Conservation (phyloP, 2,888 invertebrate genomes). For the Cyaniris semiargus region DNA sequence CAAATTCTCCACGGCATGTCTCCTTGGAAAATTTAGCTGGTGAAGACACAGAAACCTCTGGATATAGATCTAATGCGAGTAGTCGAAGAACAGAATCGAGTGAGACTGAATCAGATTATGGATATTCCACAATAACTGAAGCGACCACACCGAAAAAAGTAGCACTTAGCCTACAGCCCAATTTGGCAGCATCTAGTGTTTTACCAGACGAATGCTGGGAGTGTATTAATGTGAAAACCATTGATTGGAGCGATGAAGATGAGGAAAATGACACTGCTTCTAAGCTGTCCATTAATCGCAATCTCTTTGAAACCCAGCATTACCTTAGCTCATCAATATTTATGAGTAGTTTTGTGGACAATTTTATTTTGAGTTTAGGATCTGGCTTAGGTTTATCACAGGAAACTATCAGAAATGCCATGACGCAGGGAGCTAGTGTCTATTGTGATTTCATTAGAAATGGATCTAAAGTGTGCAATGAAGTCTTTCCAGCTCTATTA, state of each 20-base stretch:
- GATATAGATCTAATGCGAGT: slow-evolving; percentile 76
- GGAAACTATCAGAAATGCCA: slow-evolving; percentile 75
- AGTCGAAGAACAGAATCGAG: slow-evolving; percentile 68
- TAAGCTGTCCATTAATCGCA: slow-evolving; percentile 56
- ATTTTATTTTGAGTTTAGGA: slow-evolving; percentile 82
- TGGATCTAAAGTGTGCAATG: slow-evolving; percentile 74
- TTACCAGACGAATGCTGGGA: slow-evolving; percentile 78
- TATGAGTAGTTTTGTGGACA: slow-evolving; percentile 84
- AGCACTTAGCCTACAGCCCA: slow-evolving; percentile 63
- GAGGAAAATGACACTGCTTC: slow-evolving; percentile 58
- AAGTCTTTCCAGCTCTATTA: slow-evolving; percentile 86
- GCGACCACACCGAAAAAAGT: slow-evolving; percentile 81
- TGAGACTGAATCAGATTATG: slow-evolving; percentile 82
- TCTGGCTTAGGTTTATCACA: slow-evolving; percentile 79
- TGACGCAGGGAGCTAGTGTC: slow-evolving; percentile 84
- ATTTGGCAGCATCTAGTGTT: slow-evolving; percentile 66
- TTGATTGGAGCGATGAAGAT: slow-evolving; percentile 69
- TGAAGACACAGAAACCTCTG: slow-evolving; percentile 77
- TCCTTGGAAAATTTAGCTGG: slow-evolving; percentile 51
- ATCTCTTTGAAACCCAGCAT: slow-evolving; percentile 67
- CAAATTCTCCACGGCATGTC: slow-evolving; percentile 42
- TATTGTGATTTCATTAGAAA: slow-evolving; percentile 79
- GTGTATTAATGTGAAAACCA: slow-evolving; percentile 62
- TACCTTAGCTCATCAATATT: slow-evolving; percentile 85
- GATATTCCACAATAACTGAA: slow-evolving; percentile 82